Percentiles rank a stretch among this genome's conserved stretches.
phyloP scores from a whole-genome alignment of 2,113 vertebrate species.

The Caretta caretta region DNA sequence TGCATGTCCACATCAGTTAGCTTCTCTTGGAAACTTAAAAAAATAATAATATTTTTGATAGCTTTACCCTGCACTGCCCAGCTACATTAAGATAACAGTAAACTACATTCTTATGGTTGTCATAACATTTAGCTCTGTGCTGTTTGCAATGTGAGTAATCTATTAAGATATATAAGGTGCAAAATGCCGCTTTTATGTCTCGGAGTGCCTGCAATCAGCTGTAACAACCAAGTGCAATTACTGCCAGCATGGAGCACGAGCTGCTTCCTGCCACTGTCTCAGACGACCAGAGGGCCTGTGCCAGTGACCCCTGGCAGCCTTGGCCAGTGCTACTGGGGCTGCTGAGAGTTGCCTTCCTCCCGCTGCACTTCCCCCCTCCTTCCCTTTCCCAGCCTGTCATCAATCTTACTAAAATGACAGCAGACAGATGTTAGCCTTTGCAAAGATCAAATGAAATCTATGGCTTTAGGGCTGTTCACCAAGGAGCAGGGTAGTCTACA shows the following conservation, averaged over 20 bases:
- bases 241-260: constrained; percentile 41
- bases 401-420: constrained; percentile 99
- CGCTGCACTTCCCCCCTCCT: constrained; percentile 66
- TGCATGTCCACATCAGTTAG: constrained; percentile 75
- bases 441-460: constrained; percentile 99
- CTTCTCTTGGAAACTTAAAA: constrained; percentile 74
- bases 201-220: constrained; percentile 48
- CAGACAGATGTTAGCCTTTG: constrained; percentile 99
- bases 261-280: constrained; percentile 12
- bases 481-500: constrained; percentile 80
- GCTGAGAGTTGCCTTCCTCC: constrained; percentile 68
- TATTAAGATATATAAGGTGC: constrained; percentile 80
- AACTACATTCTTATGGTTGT: constrained; percentile 84
- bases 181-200: constrained; percentile 69
- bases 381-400: constrained; percentile 90
- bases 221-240: constrained; percentile 62
- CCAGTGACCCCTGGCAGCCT: constrained; percentile 63
- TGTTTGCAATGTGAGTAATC: constrained; percentile 73
- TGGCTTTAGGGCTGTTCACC: constrained; percentile 93
- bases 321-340: constrained; percentile 60
- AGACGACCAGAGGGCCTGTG: constrained; percentile 34
- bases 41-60: constrained; percentile 74
- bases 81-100: constrained; percentile 83
- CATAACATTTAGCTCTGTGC: constrained; percentile 82
- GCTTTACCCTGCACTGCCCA: constrained; percentile 81